Evolutionary conservation across 1,140 invertebrate species (phyloP).

Genomic region (Theocolax elegans): DNA sequence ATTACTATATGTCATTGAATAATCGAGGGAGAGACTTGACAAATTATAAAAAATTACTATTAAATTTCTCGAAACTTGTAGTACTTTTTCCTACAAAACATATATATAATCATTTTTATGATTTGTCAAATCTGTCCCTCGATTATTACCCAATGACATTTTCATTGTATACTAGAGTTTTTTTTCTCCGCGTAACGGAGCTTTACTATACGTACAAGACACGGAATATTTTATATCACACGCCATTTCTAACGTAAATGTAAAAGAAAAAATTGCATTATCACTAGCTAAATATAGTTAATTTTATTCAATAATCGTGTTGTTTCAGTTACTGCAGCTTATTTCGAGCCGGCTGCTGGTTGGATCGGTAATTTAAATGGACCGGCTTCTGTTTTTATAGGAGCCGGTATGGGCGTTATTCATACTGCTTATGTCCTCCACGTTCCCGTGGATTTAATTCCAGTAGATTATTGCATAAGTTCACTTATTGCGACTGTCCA

Average conservation of each 20-base stretch:
- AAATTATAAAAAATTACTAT: background rate
- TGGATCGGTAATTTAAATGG: conserved; percentile 85
- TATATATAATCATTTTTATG: no score
- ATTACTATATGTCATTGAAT: conserved; percentile 31
- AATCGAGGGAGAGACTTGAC: background rate
- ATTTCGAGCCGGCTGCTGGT: conserved; percentile 73
- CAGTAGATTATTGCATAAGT: conserved; percentile 85
- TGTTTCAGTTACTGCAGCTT: conserved; percentile 59
- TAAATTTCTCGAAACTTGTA: background rate
- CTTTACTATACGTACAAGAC: no score
- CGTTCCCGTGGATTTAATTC: conserved; percentile 73
- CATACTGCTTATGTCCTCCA: conserved; percentile 67
- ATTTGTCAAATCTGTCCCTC: no score
- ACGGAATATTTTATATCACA: no score
- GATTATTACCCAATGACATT: no score
- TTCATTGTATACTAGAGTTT: no score
- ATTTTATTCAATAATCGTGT: no score
- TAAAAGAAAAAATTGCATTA: no score
- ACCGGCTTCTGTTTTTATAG: conserved; percentile 69
- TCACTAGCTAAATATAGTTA: no score
- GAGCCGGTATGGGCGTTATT: conserved; percentile 74
- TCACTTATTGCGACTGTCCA: conserved; percentile 78
- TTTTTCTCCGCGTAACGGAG: no score
- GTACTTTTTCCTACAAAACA: no score
- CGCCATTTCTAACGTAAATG: no score